A percentile compares a stretch with the other conserved stretches of the same genome.
Evolutionary conservation across 2,888 invertebrate species (phyloP).

Genomic region (Diaprepes abbreviatus): DNA sequence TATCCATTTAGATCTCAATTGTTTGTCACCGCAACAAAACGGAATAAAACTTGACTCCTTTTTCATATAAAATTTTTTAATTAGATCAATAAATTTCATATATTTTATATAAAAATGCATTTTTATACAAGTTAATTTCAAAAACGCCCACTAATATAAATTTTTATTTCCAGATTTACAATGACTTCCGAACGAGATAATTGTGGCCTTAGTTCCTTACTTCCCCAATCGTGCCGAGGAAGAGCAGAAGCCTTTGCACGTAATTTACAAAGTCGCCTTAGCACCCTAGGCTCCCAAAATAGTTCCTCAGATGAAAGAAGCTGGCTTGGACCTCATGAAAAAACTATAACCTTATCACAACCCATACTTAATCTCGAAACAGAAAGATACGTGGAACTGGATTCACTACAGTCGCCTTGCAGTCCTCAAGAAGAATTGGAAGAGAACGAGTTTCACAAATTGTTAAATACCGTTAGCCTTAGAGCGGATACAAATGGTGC

Average conservation of each 20-base stretch:
- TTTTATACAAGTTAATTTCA: no score
- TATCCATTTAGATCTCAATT: no score
- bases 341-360: constrained; percentile 62
- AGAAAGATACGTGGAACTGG: constrained; percentile 74
- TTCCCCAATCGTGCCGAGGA: constrained; percentile 85
- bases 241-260: constrained; percentile 86
- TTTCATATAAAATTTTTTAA: no score
- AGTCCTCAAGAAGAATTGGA: constrained; percentile 75
- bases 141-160: no score
- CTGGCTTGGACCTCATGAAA: constrained; percentile 62
- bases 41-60: no score
- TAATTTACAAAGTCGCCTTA: constrained; percentile 80
- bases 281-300: constrained; percentile 75
- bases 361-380: constrained; percentile 70
- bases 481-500: constrained; percentile 52
- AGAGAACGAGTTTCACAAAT: constrained; percentile 57
- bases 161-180: constrained; percentile 38
- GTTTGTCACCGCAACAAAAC: no score
- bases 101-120: no score
- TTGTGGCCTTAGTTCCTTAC: constrained; percentile 78
- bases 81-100: no score
- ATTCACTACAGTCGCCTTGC: constrained; percentile 76
- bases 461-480: constrained; percentile 62
- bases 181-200: constrained; percentile 68
- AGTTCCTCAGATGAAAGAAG: constrained; percentile 55